Evolutionary conservation across 2,797 vertebrate species (phyloP), one percentile per base, ranked within the genome.

Genomic region (Molossus alvarezi): DNA sequence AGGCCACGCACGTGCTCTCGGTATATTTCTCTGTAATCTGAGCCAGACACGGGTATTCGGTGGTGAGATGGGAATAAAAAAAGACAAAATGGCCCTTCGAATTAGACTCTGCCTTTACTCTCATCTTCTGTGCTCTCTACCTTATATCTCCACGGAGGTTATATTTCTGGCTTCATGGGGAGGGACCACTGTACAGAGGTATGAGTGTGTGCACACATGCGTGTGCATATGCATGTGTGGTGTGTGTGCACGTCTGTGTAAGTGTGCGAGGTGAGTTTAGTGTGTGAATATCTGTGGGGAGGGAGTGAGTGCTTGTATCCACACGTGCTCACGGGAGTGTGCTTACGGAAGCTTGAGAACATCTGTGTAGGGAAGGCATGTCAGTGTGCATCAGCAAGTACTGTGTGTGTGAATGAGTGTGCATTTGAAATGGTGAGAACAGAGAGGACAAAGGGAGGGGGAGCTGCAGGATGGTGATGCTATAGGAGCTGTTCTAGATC

Each of bases 1-100:
- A 91, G 65, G 64, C 37, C 33, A n/a, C 7, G 1, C 79, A 97
- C 27, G 0, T 77, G n/a, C 62, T 97, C 94, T 58, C 29, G 45
- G 90, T 96, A 96, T 23, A 41, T 81, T 9, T 91, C 41, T 91
- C 97, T 95, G 86, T 97, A 97, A 97, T 97, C 94, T 97, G 77
- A 95, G 57, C n/a, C 62, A 94, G n/a, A 94, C 11, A 88, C n/a
- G 17, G 60, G 3, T n/a, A 27, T 92, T 20, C 64, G 48, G 23
- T 3, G 21, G 20, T 69, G 13, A 57, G 23, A 67, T 5, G 11
- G 6, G 5, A 80, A 75, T 33, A 25, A 55, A 57, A 80, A 65
- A 67, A 51, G 12, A 73, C 10, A 20, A 90, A 75, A 41, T 15
- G 13, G 53, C 27, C 37, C 9, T 92, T 90, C 27, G 51, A 51